Base-by-base conservation (phyloP, 2,888 invertebrate genomes). In the Cephus nigrinus region DNA sequence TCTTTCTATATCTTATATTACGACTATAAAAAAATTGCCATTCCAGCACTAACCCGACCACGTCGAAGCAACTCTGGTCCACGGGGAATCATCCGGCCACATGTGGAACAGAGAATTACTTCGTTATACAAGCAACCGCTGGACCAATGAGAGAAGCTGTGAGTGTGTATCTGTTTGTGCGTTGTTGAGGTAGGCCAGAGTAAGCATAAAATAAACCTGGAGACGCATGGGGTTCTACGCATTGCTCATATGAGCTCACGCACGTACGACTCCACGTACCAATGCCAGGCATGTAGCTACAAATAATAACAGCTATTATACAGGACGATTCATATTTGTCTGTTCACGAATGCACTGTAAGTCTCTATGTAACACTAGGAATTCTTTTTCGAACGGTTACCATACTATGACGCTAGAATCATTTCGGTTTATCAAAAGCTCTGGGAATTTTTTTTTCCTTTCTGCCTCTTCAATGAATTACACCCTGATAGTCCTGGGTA, bases 121-220 rank as follows among this genome's bases (percentile, higher is more conserved):
- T 84, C 83, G 80, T 83, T 84, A 81, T 79, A 82, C 83, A 78
- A 68, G 76, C 79, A 69, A 75, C 36, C 15, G 23, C 15, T 12
- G 68, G 79, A 79, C 78, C 78, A 72, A 78, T 68, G 78, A 75
- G 77, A 35, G 81, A 75, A 78, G 68, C 33, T 68, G 35, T 9
- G 5, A 15, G 40, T 23, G 40, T 23, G 23, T 23, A 15, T 55
- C 40, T 55, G 40, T 9, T 55, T 55, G 40, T 55, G 23, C 9
- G 40, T 55, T 55, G 83, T 87, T 84, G 85, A 84, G 86, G 86
- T 84, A 87, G 86, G 80, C 82, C 79, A 80, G 78, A 78, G 82
- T 82, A 81, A 83, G 85, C 88, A 80, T 83, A 84, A 87, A 88
- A 88, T 86, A 85, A 87, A 87, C 84, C 80, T 74, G 78, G 72